A percentile compares a stretch with the other conserved stretches of the same genome.
phyloP scores from a whole-genome alignment of 2,113 vertebrate genomes.

The Eudyptes chrysolophus region DNA sequence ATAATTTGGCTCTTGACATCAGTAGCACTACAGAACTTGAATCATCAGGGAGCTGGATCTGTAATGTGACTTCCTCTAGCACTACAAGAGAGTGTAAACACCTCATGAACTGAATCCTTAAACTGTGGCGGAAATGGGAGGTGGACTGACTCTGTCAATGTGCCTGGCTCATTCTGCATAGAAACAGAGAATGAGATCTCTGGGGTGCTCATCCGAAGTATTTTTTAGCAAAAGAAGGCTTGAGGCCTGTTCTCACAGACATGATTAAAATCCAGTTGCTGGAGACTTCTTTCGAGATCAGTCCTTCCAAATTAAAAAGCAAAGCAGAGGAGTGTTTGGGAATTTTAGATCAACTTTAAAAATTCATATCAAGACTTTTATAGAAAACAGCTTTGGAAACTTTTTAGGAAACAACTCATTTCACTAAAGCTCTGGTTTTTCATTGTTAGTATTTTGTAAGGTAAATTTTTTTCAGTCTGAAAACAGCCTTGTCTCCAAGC shows the following conservation, averaged over 20 bases:
- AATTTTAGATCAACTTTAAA: not conserved
- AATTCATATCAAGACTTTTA: not conserved
- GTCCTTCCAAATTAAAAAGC: not conserved
- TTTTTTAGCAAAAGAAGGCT: not conserved
- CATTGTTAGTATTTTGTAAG: not conserved
- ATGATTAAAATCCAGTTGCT: not conserved
- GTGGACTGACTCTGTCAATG: not conserved
- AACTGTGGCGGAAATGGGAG: not conserved
- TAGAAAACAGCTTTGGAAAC: not conserved
- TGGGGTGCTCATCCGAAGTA: not conserved
- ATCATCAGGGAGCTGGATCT: not conserved
- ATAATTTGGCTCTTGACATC: not conserved
- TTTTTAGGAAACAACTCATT: accelerated
- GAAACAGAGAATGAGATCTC: not conserved
- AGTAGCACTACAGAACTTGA: not conserved
- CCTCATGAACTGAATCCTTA: not conserved
- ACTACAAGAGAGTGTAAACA: not conserved
- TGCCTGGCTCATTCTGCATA: not conserved
- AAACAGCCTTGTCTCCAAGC: not conserved
- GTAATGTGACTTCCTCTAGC: not conserved
- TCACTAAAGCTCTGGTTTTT: too few species aligned
- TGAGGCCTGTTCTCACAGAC: not conserved
- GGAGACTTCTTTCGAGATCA: not conserved
- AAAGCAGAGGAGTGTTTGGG: not conserved
- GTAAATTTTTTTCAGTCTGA: not conserved